A percentile compares a stretch with the other conserved stretches of the same genome.
Evolutionary conservation across 2,888 invertebrate genomes (phyloP).

Genomic region (Vesta saturnalis): DNA sequence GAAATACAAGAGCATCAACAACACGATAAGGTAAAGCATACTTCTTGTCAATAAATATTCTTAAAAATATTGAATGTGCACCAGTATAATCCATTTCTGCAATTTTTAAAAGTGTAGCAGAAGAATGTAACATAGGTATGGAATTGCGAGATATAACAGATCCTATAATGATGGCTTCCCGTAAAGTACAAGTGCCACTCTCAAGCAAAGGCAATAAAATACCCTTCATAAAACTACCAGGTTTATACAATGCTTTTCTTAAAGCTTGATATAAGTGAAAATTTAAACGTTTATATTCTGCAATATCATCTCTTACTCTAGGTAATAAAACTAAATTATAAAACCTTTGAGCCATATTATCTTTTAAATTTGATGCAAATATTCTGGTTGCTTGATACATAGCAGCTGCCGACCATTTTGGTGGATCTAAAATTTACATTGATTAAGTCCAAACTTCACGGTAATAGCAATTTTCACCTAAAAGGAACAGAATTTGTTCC

Average conservation of each 20-base stretch:
- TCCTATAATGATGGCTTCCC: constrained; percentile 95
- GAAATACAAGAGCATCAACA: constrained; percentile 93
- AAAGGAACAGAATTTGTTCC: constrained; percentile 90
- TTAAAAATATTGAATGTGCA: constrained; percentile 93
- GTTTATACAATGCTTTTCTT: constrained; percentile 93
- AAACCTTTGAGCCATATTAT: constrained; percentile 96
- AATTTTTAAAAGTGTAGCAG: constrained; percentile 93
- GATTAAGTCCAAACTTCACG: too few relatives aligned
- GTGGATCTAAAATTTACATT: constrained; percentile 79
- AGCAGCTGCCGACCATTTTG: constrained; percentile 97
- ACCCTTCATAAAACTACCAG: constrained; percentile 97
- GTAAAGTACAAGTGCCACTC: constrained; percentile 92
- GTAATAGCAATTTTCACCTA: constrained; percentile 60
- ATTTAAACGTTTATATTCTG: constrained; percentile 94
- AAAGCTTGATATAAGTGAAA: constrained; percentile 96
- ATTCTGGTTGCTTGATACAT: constrained; percentile 96
- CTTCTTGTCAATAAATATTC: constrained; percentile 95
- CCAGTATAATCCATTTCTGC: constrained; percentile 98
- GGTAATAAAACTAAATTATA: constrained; percentile 94
- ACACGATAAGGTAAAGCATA: constrained; percentile 97
- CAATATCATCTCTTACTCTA: constrained; percentile 92
- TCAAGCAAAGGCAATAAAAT: constrained; percentile 75
- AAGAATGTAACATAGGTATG: constrained; percentile 94
- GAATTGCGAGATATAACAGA: constrained; percentile 91
- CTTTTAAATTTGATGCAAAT: constrained; percentile 96